Conservation (phyloP, 2,113 vertebrate species). For the Chloropsis cyanopogon region DNA sequence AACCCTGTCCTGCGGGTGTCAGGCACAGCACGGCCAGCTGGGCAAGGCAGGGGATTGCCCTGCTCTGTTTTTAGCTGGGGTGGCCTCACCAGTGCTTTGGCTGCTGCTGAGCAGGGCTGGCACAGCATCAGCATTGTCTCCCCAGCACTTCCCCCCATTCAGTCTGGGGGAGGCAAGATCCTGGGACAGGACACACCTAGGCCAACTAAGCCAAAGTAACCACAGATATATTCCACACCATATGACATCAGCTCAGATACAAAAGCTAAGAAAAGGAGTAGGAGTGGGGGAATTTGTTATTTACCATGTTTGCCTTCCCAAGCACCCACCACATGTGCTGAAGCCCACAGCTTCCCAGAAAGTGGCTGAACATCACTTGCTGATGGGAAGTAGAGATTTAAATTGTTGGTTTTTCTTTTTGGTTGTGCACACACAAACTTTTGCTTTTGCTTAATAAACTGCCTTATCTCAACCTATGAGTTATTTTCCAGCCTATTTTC, state of each 20-base stretch:
- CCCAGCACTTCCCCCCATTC: not conserved
- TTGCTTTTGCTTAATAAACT: not conserved
- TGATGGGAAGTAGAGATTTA: not conserved
- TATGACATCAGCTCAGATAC: not conserved
- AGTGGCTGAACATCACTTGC: not conserved
- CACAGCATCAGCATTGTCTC: not conserved
- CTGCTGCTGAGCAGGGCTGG: not conserved
- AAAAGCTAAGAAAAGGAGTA: not conserved
- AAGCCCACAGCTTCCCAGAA: not conserved
- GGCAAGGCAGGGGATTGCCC: not conserved
- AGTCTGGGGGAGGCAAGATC: not conserved
- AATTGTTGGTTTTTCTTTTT: not conserved
- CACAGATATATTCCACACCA: not conserved
- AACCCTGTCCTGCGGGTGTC: not conserved
- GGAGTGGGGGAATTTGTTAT: not conserved
- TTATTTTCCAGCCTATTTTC: not conserved
- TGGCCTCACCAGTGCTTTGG: not conserved
- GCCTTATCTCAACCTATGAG: not conserved
- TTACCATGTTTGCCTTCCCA: not conserved
- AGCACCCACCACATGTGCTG: not conserved
- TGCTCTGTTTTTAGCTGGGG: not conserved
- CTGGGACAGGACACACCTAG: not conserved
- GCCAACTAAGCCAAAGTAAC: not conserved
- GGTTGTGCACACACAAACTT: not conserved
- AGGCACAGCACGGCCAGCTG: rapidly evolving